Evolutionary conservation across 2,797 vertebrate genomes (phyloP).

Genomic region (Rousettus madagascariensis): DNA sequence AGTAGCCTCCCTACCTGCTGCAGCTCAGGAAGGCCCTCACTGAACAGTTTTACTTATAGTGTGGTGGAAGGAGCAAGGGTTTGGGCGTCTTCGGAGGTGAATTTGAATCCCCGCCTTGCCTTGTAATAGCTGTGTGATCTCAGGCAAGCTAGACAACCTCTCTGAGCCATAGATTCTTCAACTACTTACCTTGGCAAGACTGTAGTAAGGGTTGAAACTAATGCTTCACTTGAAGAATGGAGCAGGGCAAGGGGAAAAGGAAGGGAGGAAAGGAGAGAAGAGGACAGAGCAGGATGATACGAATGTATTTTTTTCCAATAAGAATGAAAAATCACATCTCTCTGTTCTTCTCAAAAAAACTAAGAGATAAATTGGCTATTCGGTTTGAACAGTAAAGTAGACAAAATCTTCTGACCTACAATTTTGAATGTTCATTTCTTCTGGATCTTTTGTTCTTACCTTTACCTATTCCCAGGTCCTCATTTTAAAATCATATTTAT

Average conservation of each 20-base stretch:
- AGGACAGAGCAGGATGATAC: background rate
- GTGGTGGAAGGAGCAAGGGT: background rate
- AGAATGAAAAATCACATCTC: slow-evolving; percentile 31
- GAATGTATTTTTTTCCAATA: background rate
- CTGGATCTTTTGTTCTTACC: background rate
- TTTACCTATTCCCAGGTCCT: background rate
- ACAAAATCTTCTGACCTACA: background rate
- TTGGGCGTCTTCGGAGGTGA: background rate
- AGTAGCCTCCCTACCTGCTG: background rate
- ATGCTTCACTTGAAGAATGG: background rate
- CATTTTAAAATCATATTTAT: slow-evolving; percentile 42
- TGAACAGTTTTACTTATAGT: background rate
- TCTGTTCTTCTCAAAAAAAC: background rate
- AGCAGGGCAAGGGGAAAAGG: too few species aligned
- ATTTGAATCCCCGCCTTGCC: background rate
- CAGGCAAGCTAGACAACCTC: background rate
- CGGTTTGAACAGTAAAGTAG: background rate
- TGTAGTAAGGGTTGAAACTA: background rate
- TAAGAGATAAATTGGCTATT: slow-evolving; percentile 7
- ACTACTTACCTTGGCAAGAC: background rate
- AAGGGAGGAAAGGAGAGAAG: too few species aligned
- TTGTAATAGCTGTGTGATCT: background rate
- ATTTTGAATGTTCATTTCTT: slow-evolving; percentile 52
- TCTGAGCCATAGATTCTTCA: background rate
- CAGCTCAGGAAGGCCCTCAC: background rate